A percentile compares a stretch with the other conserved stretches of the same genome.
Evolutionary conservation across 2,113 vertebrate genomes (phyloP).

Genomic region (Todiramphus saurophagus): DNA sequence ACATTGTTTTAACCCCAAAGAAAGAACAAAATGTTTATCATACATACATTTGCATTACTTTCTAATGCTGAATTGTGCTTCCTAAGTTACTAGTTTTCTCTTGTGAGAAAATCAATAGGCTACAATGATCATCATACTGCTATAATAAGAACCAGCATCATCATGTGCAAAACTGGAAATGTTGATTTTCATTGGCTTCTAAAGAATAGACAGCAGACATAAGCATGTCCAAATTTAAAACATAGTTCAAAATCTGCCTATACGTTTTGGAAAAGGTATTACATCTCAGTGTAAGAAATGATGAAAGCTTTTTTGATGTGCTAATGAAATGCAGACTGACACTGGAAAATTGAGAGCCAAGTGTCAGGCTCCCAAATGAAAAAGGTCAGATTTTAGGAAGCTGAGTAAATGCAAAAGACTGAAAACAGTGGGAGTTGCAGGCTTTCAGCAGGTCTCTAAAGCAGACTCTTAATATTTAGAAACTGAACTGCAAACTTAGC

Average conservation of each 20-base stretch:
- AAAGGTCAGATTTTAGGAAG: slow-evolving; percentile 1
- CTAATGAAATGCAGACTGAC: not conserved
- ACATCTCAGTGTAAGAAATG: not conserved
- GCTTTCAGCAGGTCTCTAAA: not conserved
- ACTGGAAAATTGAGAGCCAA: not conserved
- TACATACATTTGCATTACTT: not conserved
- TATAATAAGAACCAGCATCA: not conserved
- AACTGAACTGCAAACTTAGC: not conserved
- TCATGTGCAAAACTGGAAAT: not conserved
- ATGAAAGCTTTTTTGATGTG: not conserved
- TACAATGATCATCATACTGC: not conserved
- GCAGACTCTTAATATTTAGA: not conserved
- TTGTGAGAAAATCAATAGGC: not conserved
- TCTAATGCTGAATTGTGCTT: not conserved
- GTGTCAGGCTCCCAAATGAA: not conserved
- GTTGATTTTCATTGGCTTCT: not conserved
- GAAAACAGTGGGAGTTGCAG: not conserved
- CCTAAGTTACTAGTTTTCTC: not conserved
- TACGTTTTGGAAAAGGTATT: not conserved
- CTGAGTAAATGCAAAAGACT: not conserved
- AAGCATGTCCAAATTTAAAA: not conserved
- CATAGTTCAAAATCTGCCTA: not conserved
- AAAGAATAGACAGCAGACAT: not conserved
- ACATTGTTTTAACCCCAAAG: not conserved
- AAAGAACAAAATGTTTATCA: not conserved